Conservation (phyloP, 2,113 vertebrate genomes). For the Xiphophorus maculatus region DNA sequence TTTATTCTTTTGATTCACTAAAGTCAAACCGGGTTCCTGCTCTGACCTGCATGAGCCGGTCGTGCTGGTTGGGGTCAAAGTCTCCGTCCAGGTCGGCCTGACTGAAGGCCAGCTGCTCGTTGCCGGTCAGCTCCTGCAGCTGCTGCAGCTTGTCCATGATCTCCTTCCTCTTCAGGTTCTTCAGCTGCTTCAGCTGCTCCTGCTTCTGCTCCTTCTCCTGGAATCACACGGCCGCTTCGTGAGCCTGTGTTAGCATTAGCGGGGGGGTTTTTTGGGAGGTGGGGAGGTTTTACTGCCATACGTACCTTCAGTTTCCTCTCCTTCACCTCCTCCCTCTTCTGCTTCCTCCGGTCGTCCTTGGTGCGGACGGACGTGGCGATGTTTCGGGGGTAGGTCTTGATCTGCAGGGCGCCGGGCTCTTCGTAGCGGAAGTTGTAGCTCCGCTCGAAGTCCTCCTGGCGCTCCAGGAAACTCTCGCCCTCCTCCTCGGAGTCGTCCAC, state of each 20-base stretch:
- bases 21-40: too few relatives aligned
- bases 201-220: slow-evolving; percentile 87
- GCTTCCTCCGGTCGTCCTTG: slow-evolving; percentile 87
- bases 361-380: slow-evolving; percentile 87
- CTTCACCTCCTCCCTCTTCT: slow-evolving; percentile 83
- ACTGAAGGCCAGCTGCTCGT: slow-evolving; percentile 79
- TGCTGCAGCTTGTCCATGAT: slow-evolving; percentile 85
- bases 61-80: slow-evolving; percentile 85
- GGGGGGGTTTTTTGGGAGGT: too few relatives aligned
- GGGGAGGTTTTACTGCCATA: not conserved
- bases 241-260: not conserved
- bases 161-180: slow-evolving; percentile 89
- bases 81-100: slow-evolving; percentile 83
- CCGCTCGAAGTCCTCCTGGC: slow-evolving; percentile 90
- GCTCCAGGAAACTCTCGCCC: slow-evolving; percentile 86
- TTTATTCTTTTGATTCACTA: too few relatives aligned
- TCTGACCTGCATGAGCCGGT: slow-evolving; percentile 89
- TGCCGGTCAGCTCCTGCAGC: slow-evolving; percentile 85
- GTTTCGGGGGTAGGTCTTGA: slow-evolving; percentile 87
- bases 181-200: slow-evolving; percentile 90
- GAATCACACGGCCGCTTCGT: not conserved
- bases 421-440: slow-evolving; percentile 93
- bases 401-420: slow-evolving; percentile 83
- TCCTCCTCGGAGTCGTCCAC: slow-evolving; percentile 88
- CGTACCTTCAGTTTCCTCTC: slow-evolving; percentile 86